Conservation (phyloP, 2,797 vertebrate species). For the Poecilia gillii region DNA sequence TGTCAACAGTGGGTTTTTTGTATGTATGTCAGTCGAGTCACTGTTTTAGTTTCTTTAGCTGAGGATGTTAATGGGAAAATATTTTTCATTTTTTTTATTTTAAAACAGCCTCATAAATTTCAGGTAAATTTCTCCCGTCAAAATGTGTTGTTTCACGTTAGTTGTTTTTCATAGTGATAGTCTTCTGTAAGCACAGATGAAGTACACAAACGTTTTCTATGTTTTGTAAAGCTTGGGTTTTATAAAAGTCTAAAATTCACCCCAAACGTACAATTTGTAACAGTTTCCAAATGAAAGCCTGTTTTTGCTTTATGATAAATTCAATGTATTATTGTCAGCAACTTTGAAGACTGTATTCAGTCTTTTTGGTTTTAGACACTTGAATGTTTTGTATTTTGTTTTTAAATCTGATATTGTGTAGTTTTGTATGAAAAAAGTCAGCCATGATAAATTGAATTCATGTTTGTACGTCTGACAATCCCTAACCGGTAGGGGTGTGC, state of each 20-base stretch:
- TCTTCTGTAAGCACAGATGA: neutral
- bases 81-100: neutral
- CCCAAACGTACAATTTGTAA: neutral
- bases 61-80: neutral
- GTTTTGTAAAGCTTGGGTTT: neutral
- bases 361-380: neutral
- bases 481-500: neutral
- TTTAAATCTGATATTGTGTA: neutral
- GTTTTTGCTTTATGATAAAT: neutral
- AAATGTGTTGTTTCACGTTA: neutral
- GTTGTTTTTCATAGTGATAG: neutral
- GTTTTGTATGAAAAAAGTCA: neutral
- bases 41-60: neutral
- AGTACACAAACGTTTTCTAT: neutral
- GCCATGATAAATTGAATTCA: neutral
- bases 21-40: neutral
- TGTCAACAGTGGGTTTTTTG: neutral
- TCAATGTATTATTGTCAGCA: neutral
- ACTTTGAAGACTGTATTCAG: neutral
- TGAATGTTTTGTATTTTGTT: neutral
- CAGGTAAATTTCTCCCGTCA: neutral
- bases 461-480: neutral
- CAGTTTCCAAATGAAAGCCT: neutral
- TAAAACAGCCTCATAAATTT: neutral
- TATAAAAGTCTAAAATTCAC: neutral